Evolutionary conservation across 2,797 vertebrate genomes (phyloP), one percentile per base, ranked within the genome.

Genomic region (Anguilla marmorata): DNA sequence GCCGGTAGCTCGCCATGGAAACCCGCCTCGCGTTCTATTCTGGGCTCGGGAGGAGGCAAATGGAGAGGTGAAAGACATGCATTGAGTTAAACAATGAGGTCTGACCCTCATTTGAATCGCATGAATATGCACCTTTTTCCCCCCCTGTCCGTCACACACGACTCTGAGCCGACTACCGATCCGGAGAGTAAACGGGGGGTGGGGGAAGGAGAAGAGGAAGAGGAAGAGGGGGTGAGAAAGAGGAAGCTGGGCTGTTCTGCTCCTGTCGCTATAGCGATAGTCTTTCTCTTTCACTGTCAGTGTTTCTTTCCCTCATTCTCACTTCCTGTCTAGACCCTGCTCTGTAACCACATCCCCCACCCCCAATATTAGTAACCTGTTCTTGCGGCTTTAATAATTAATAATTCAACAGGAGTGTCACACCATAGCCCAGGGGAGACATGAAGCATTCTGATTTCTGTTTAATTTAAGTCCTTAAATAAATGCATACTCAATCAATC

Each of bases 41-140:
- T 76, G 72, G 79, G 79, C 16, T 1, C 1, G 7, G 79, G 50
- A 24, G 41, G 45, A 82, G 41, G 50, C 30, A 41, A 41, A 5
- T 0, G 6, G 16, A 76, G 33, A 50, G 79, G 79, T 50, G 41
- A 50, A 0, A 50, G 45, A 48, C 21, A 24, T n/a, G 45, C 5
- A 24, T 82, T 48, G 79, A 21, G 41, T 82, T 79, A 82, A 50
- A 82, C 79, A 82, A 82, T 82, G 16, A 41, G 24, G 8, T 16
- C 79, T 82, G 79, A 50, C 79, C 79, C 79, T 82, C 79, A 45
- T 48, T 82, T 82, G 4, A 82, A 82, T 82, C 3, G 41, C n/a
- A 82, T 82, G 41, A 82, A 82, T 82, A 50, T 50, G 48, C 79
- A 82, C 45, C 4, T 79, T n/a, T 14, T 50, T 0, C 21, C 16